phyloP scores from a whole-genome alignment of 2,113 vertebrate genomes.

The Talpa occidentalis region DNA sequence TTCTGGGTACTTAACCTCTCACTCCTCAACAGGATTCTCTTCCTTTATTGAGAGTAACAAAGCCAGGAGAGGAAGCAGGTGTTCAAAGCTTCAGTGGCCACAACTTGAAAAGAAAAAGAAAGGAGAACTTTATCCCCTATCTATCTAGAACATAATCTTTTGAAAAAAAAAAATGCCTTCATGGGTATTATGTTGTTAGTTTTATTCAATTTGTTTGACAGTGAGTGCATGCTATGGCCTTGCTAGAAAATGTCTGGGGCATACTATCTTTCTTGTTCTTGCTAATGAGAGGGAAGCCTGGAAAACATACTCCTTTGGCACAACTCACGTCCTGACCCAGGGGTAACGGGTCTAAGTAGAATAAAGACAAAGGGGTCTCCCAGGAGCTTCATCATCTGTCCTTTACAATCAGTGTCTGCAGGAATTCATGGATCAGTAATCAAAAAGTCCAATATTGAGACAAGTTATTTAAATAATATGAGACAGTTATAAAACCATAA shows the following conservation, averaged over 20 bases:
- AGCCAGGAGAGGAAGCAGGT: slow-evolving; percentile 72
- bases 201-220: slow-evolving; percentile 63
- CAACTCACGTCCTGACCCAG: slow-evolving; percentile 6
- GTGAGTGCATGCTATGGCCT: neutral
- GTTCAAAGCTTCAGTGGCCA: slow-evolving; percentile 58
- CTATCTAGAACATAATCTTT: slow-evolving; percentile 18
- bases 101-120: neutral
- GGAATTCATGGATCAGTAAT: slow-evolving; percentile 27
- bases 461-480: slow-evolving; percentile 51
- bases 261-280: slow-evolving; percentile 9
- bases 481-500: slow-evolving; percentile 40
- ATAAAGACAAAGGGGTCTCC: neutral
- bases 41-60: slow-evolving; percentile 65
- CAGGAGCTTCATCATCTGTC: slow-evolving; percentile 1
- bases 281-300: slow-evolving; percentile 49
- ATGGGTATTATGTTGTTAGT: slow-evolving; percentile 1
- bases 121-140: neutral
- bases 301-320: neutral
- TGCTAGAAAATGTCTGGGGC: slow-evolving; percentile 25
- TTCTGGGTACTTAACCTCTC: slow-evolving; percentile 64
- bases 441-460: slow-evolving; percentile 37
- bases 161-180: neutral
- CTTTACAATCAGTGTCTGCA: slow-evolving; percentile 31
- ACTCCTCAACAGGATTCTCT: slow-evolving; percentile 64
- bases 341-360: slow-evolving; percentile 1